These are phyloP conservation scores for Drosophila kikkawai DNA, from an alignment of 1,140 invertebrate species.

Conservation along the genomic window DNA sequence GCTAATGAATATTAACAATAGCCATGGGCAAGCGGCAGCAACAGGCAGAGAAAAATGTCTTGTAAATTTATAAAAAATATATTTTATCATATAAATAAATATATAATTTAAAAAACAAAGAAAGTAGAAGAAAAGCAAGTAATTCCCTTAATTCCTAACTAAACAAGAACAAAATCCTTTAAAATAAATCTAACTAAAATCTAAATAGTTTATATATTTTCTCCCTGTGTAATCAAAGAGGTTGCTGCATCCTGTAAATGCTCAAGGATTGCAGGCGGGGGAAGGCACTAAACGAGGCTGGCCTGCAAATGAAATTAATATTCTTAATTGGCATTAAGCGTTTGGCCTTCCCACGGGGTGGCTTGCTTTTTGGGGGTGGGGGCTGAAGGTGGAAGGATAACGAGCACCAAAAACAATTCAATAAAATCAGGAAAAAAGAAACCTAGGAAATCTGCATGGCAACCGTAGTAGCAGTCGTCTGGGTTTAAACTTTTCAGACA, in stretches of 20 bases:
- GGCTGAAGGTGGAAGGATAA: slow-evolving; percentile 17
- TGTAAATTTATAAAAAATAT: too few species aligned
- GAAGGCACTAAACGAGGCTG: slow-evolving; percentile 48
- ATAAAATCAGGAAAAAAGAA: not conserved
- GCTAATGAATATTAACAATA: slow-evolving; percentile 80
- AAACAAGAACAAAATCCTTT: not conserved
- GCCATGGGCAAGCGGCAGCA: slow-evolving; percentile 3
- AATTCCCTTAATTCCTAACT: not conserved
- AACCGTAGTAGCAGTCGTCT: slow-evolving; percentile 1
- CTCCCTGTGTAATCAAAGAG: not conserved
- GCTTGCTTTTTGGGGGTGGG: not conserved
- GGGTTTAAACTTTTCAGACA: slow-evolving; percentile 31
- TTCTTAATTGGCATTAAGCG: slow-evolving; percentile 79
- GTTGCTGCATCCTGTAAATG: slow-evolving; percentile 30
- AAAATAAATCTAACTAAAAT: not conserved
- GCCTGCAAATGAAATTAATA: slow-evolving; percentile 76
- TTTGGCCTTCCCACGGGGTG: slow-evolving; percentile 36
- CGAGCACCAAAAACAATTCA: slow-evolving; percentile 23
- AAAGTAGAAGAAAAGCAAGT: too few species aligned
- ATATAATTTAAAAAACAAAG: not conserved
- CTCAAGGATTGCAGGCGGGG: slow-evolving; percentile 2
- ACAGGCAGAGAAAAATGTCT: not conserved
- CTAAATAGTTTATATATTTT: not conserved
- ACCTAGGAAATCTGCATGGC: slow-evolving; percentile 15
- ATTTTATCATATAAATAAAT: not conserved